Base-by-base conservation (phyloP, 2,797 vertebrate genomes). In the Ispidina lecontei region DNA sequence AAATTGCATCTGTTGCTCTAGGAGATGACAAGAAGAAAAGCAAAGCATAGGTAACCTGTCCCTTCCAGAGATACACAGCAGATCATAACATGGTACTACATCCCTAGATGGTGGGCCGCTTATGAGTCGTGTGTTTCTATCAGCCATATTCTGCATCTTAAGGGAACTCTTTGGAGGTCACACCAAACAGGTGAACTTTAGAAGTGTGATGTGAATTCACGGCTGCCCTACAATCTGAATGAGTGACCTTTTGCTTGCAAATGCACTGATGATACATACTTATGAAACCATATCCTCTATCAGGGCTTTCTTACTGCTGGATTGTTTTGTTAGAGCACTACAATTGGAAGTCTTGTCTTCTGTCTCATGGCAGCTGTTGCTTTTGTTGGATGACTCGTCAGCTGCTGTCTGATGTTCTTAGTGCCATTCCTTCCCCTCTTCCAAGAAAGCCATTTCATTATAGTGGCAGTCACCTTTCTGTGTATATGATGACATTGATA, bases 321-420 rank as follows among this genome's bases (percentile, higher is more conserved):
- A 22, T n/a, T n/a, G 72, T 49, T 80, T 55, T 31, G 74, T 70
- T 47, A 28, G 49, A 86, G 49, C 37, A 56, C 58, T 93, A 68
- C 72, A 64, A 31, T 5, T 15, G 67, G 62, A 49, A 37, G 63
- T 52, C 33, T 59, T 4, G 2, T 65, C 67, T 77, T 33, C 58
- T 44, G 75, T 78, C 44, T 91, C 12, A 0, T 3, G 0, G 81
- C 59, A 82, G 58, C 81, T 5, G 1, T 44, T 58, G 79, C 56
- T 59, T 86, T 47, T 91, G 77, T 43, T 52, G 89, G 51, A 41
- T 79, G 52, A n/a, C 69, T 49, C 85, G 67, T 60, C 87, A 93
- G 52, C 91, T 88, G 64, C 67, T 89, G 62, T 83, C 87, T 73
- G 73, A 68, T 2, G 1, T 75, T 84, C 65, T 37, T 84, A 62